Conservation (phyloP, 1,140 invertebrate genomes). For the Rhizoglyphus robini region DNA sequence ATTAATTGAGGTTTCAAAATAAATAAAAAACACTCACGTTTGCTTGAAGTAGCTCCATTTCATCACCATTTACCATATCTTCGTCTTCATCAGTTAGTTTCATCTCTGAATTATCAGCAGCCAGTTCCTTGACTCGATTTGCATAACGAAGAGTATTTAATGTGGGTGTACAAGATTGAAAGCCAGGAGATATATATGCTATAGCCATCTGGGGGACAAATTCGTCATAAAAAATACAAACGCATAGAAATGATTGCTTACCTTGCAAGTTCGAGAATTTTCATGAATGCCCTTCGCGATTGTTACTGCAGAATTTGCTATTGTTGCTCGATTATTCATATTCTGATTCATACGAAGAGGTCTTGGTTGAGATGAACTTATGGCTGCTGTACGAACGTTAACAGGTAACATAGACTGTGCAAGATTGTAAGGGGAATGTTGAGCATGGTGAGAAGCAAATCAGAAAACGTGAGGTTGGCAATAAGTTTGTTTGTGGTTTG, state of each 20-base stretch:
- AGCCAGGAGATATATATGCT: slow-evolving; percentile 88
- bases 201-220: slow-evolving; percentile 63
- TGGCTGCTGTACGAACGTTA: not conserved
- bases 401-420: slow-evolving; percentile 16
- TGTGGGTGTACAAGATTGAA: slow-evolving; percentile 90
- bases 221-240: not conserved
- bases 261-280: slow-evolving; percentile 95
- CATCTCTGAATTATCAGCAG: slow-evolving; percentile 52
- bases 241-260: slow-evolving; percentile 29
- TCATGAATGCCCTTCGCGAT: slow-evolving; percentile 50
- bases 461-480: not conserved
- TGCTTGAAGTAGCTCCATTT: slow-evolving; percentile 65
- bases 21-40: slow-evolving; percentile 49
- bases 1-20: not conserved
- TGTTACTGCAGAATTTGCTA: slow-evolving; percentile 15
- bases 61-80: slow-evolving; percentile 37
- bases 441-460: not conserved
- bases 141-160: slow-evolving; percentile 95
- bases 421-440: not conserved
- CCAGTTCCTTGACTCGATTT: slow-evolving; percentile 81
- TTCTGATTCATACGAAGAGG: slow-evolving; percentile 20
- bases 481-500: not conserved
- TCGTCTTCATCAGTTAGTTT: not conserved
- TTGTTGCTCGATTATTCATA: slow-evolving; percentile 19
- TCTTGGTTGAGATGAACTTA: slow-evolving; percentile 8